Base-by-base conservation (phyloP, 2,888 invertebrate genomes). In the Eledone cirrhosa region DNA sequence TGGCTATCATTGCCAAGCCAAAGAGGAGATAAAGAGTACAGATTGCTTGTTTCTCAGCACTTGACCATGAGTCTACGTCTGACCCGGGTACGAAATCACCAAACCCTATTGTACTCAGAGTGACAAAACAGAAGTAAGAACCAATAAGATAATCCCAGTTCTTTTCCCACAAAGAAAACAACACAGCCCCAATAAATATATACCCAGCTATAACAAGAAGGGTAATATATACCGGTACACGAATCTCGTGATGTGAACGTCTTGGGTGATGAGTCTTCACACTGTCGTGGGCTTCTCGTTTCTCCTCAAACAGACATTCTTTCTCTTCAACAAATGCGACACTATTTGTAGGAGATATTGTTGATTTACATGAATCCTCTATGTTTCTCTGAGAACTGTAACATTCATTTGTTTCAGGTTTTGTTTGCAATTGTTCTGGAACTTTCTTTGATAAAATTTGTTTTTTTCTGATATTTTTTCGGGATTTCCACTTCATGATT, bases 101-200 rank as follows among this genome's bases (percentile, higher is more conserved):
- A 81, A 91, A 91, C 0, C 91, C 91, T n/a, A 91, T 90, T 31
- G 91, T 91, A 79, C 90, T 89, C 48, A 91, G 84, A 2, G 91
- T 91, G 82, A 91, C 88, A 83, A 91, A 91, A 80, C 91, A 91
- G 86, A 91, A 91, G 83, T 91, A 91, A 74, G 91, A 91, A 78
- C 97, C 97, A 86, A 98, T 97, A 81, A 99, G 92, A 89, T 95
- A 94, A 85, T 94, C 94, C 98, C 98, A 99, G 53, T 94, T 93
- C 22, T 97, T 97, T 80, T 99, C 98, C 96, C 97, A 98, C 88
- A 94, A 92, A 1, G 95, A 94, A 91, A 99, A 99, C 67, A 99
- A 93, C 88, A 96, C 92, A 0, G 98, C 97, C n/a, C 99, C 99
- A 78, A 96, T 96, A 87, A 96, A 94, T 80, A 97, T 94, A 89